phyloP scores from a whole-genome alignment of 1,140 invertebrate species.

The Zaprionus gabonicus region DNA sequence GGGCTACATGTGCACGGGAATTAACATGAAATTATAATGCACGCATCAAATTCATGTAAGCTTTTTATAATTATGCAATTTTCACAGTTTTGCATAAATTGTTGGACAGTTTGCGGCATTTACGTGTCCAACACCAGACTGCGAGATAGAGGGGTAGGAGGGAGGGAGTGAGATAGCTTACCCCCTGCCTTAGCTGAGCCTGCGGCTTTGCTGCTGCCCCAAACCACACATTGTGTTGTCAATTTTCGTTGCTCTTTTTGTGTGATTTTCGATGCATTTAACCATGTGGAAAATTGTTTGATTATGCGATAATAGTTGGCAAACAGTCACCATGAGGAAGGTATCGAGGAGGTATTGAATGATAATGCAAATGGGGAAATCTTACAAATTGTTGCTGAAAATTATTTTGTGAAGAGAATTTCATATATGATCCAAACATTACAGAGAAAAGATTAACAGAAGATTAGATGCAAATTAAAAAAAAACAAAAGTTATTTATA shows the following conservation, averaged over 20 bases:
- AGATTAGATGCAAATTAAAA: neutral
- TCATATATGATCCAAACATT: no score
- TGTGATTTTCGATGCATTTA: conserved; percentile 28
- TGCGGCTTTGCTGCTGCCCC: neutral
- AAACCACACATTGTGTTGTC: conserved; percentile 17
- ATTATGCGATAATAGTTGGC: conserved; percentile 38
- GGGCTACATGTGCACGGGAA: conserved; percentile 42
- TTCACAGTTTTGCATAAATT: conserved; percentile 60
- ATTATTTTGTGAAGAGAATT: no score
- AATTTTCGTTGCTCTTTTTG: conserved; percentile 11
- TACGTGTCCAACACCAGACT: conserved; percentile 26
- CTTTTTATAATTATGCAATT: conserved; percentile 67
- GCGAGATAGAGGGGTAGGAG: no score
- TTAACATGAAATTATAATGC: conserved; percentile 73
- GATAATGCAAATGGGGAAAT: neutral
- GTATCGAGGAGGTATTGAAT: neutral
- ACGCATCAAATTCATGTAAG: conserved; percentile 53
- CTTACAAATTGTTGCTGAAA: neutral
- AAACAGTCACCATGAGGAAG: neutral
- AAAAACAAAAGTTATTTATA: neutral
- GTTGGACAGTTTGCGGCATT: conserved; percentile 49
- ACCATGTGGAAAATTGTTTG: conserved; percentile 41
- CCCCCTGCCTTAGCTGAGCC: neutral
- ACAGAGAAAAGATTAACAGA: neutral
- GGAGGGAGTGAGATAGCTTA: no score